Base-by-base conservation (phyloP, 1,140 invertebrate species). In the Megalopta genalis region DNA sequence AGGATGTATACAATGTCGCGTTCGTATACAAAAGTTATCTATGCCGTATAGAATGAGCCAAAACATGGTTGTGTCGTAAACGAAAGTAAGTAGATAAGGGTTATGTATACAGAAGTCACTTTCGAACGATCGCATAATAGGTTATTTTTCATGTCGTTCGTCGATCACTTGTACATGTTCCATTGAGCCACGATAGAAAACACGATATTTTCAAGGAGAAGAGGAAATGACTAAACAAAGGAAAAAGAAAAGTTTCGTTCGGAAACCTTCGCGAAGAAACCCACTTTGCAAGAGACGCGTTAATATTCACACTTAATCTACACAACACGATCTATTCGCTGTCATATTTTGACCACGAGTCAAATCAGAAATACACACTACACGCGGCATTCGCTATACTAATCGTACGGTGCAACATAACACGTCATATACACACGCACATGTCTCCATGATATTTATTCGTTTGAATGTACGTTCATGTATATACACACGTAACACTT, bases 391-490 rank as follows among this genome's bases (percentile, higher is more conserved):
- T 79, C 39, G n/a, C 39, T 60, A n/a, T 69, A 42, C 63, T 59
- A 79, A 59, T 79, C 71, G 54, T 74, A 67, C 70, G 71, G 64
- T 79, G 63, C 77, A 74, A 79, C 77, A 73, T 79, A 79, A 67
- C 77, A 73, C 77, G 77, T 79, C 70, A 74, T 69, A 52, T 60
- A 79, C 32, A 73, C 77, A 67, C 70, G 77, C 77, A 72, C 70
- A 67, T 49, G 77, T 60, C 25, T 54, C 39, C 65, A 60, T 62
- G 62, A 79, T 74, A 74, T 73, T 72, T 49, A 79, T 67, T 78
- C 49, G 57, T 57, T 75, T 75, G 63, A 32, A 75, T 79, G 59
- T 62, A 27, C 63, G 52, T 75, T n/a, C 46, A 52, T 14, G 49
- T 63, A 23, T 39, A 6, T 23, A 27, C 18, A 42, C 27, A 27